Evolutionary conservation across 2,113 vertebrate species (phyloP).

Genomic region (Dipodomys spectabilis): DNA sequence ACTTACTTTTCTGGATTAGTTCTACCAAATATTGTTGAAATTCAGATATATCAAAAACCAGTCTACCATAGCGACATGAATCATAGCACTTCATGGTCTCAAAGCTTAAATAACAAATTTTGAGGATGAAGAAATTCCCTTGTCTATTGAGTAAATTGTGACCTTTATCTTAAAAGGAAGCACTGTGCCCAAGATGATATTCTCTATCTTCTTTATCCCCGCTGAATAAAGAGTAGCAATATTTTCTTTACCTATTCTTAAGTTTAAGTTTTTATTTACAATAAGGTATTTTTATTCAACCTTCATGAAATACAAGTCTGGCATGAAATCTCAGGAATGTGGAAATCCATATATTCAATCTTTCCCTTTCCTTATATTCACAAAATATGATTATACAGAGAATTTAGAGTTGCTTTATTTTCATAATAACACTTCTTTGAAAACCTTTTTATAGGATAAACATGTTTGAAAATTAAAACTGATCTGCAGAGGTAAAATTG

Average conservation of each 20-base stretch:
- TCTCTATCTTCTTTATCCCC: slow-evolving; percentile 71
- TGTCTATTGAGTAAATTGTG: slow-evolving; percentile 80
- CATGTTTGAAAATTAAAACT: background rate
- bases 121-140: slow-evolving; percentile 71
- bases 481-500: background rate
- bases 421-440: background rate
- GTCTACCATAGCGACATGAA: slow-evolving; percentile 82
- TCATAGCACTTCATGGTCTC: slow-evolving; percentile 84
- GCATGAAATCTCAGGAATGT: background rate
- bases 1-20: slow-evolving; percentile 79
- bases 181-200: slow-evolving; percentile 63
- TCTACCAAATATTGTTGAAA: slow-evolving; percentile 80
- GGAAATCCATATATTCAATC: background rate
- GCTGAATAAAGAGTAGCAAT: slow-evolving; percentile 53
- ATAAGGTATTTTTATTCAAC: background rate
- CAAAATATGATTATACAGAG: background rate
- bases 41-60: slow-evolving; percentile 78
- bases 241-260: background rate
- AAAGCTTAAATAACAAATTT: slow-evolving; percentile 84
- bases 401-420: no score
- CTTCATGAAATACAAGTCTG: background rate
- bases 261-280: background rate
- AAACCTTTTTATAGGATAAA: background rate
- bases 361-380: background rate
- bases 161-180: slow-evolving; percentile 85